Conservation (phyloP, 2,888 invertebrate species). For the Xestoiulus laeticollis region DNA sequence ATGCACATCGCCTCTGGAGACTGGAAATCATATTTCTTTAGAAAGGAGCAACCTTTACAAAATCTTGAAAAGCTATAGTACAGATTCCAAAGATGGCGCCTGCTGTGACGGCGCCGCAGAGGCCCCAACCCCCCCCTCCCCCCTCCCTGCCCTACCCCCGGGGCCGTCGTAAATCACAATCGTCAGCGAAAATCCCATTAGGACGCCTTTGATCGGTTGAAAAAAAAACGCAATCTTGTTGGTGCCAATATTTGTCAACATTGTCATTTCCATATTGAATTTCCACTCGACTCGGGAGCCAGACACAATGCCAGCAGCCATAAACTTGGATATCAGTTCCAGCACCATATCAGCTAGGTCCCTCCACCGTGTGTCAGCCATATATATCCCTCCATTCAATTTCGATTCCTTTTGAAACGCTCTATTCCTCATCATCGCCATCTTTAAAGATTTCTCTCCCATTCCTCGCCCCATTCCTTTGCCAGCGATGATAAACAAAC, state of each 20-base stretch:
- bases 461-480: neutral
- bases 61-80: neutral
- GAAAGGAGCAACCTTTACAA: neutral
- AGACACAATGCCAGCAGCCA: constrained; percentile 38
- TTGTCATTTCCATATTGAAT: constrained; percentile 40
- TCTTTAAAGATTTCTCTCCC: neutral
- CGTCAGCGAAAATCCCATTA: constrained; percentile 40
- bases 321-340: constrained; percentile 34
- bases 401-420: constrained; percentile 29
- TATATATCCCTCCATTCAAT: constrained; percentile 16
- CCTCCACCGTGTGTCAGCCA: neutral
- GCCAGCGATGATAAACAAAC: neutral
- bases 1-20: too few relatives aligned
- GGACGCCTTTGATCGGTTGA: constrained; percentile 14
- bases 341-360: neutral
- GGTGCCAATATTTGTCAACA: constrained; percentile 43
- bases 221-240: constrained; percentile 36
- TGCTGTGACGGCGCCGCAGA: neutral
- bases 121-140: too few relatives aligned
- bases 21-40: too few relatives aligned
- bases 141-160: neutral
- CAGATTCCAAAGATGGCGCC: neutral
- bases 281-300: constrained; percentile 28
- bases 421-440: constrained; percentile 32
- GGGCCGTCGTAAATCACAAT: neutral